These are phyloP conservation scores for Oreonectes daqikongensis DNA, from an alignment of 2,797 vertebrate species.

Conservation along the genomic window DNA sequence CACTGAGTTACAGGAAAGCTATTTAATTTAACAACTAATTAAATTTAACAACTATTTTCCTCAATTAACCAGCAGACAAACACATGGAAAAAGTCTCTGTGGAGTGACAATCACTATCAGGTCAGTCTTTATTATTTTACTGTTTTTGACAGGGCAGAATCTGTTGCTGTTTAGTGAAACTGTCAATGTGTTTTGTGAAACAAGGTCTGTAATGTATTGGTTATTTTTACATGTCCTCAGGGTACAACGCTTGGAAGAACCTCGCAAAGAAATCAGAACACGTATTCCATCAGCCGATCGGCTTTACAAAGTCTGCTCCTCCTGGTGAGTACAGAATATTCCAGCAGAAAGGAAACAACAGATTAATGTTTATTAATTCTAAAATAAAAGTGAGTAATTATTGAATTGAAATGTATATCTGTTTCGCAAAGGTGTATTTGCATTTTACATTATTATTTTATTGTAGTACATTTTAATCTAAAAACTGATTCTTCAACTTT, in stretches of 20 bases:
- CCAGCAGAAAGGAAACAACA: too few species aligned
- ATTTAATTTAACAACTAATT: not conserved
- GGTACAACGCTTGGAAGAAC: not conserved
- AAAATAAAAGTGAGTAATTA: too few species aligned
- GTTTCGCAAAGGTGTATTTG: not conserved
- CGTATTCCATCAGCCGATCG: not conserved
- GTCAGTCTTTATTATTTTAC: not conserved
- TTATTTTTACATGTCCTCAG: not conserved
- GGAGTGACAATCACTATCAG: not conserved
- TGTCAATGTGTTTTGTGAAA: not conserved
- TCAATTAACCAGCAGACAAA: not conserved
- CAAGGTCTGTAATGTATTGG: not conserved
- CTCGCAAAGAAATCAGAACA: not conserved
- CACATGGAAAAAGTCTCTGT: not conserved
- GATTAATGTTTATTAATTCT: too few species aligned
- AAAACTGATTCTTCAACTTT: not conserved
- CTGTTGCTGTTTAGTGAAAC: not conserved
- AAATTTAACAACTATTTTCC: not conserved
- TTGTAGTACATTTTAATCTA: too few species aligned
- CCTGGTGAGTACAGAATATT: not conserved
- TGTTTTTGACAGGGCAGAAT: not conserved
- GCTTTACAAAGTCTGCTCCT: conserved; percentile 7
- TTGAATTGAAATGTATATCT: too few species aligned
- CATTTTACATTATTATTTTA: not conserved
- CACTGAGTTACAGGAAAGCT: too few species aligned